Evolutionary conservation across 2,888 invertebrate species (phyloP).

Genomic region (Eurytoma californica): DNA sequence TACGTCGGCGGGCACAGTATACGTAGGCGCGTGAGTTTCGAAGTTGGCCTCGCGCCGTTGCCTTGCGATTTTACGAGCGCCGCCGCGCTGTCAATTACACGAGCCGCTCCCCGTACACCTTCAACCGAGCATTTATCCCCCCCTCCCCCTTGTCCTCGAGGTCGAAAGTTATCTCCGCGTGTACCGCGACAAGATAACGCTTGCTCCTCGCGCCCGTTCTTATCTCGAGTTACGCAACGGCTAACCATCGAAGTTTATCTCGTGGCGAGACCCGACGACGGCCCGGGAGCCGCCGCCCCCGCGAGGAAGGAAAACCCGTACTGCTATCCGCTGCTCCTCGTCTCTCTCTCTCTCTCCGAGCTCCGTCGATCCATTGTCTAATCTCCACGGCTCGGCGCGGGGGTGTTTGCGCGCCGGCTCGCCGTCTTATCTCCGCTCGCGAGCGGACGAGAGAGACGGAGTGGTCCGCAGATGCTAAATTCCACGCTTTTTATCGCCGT

Average conservation of each 20-base stretch:
- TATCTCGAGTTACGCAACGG: constrained; percentile 45
- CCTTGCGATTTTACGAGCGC: neutral
- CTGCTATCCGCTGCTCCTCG: constrained; percentile 5
- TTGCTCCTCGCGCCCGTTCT: constrained; percentile 12
- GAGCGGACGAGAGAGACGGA: neutral
- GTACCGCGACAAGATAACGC: constrained; percentile 36
- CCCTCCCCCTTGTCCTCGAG: neutral
- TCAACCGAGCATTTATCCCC: constrained; percentile 11
- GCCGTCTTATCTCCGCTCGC: constrained; percentile 1
- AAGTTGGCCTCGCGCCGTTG: neutral
- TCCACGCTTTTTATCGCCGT: constrained; percentile 25
- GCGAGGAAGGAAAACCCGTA: neutral
- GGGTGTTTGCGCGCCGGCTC: neutral
- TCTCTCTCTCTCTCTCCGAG: neutral
- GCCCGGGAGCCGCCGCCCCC: neutral
- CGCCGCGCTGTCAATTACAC: constrained; percentile 34
- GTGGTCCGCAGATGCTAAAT: constrained; percentile 22
- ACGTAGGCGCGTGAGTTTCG: too few relatives aligned
- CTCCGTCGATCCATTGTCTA: constrained; percentile 24
- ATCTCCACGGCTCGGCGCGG: neutral
- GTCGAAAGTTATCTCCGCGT: constrained; percentile 36
- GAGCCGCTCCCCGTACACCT: neutral
- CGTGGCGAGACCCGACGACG: neutral
- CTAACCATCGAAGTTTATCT: constrained; percentile 51
- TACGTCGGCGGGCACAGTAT: too few relatives aligned